Evolutionary conservation across 2,797 vertebrate species (phyloP).

Genomic region (Trematomus bernacchii): DNA sequence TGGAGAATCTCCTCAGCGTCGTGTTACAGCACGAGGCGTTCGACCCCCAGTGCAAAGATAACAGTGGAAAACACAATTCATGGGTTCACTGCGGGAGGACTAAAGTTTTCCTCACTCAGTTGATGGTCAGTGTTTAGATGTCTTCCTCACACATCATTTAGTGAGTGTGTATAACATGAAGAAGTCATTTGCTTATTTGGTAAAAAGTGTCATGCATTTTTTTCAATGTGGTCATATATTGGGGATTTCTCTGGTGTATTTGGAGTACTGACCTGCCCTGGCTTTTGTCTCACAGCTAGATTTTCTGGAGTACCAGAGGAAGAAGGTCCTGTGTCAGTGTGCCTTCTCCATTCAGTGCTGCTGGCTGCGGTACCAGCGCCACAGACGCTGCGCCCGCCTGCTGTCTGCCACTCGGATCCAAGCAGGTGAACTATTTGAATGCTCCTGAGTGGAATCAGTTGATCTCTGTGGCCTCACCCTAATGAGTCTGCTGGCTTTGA

Average conservation of each 20-base stretch:
- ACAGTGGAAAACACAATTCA: conserved; percentile 47
- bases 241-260: conserved; percentile 1
- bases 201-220: background rate
- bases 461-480: conserved; percentile 21
- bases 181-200: background rate
- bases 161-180: background rate
- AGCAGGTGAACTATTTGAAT: conserved; percentile 87
- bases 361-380: conserved; percentile 87
- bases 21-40: conserved; percentile 45
- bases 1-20: conserved; percentile 82
- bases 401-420: conserved; percentile 89
- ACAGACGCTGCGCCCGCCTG: conserved; percentile 73
- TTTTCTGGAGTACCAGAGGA: conserved; percentile 88
- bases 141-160: background rate
- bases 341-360: conserved; percentile 92
- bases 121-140: conserved; percentile 83
- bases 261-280: conserved; percentile 28
- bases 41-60: conserved; percentile 25
- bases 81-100: conserved; percentile 91
- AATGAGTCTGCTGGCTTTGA: conserved; percentile 34
- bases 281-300: conserved; percentile 86
- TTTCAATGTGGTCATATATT: background rate
- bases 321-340: conserved; percentile 81
- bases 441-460: background rate
- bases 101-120: conserved; percentile 93